Base-by-base conservation (phyloP, 2,888 invertebrate genomes). In the Drosophila sordidapex region DNA sequence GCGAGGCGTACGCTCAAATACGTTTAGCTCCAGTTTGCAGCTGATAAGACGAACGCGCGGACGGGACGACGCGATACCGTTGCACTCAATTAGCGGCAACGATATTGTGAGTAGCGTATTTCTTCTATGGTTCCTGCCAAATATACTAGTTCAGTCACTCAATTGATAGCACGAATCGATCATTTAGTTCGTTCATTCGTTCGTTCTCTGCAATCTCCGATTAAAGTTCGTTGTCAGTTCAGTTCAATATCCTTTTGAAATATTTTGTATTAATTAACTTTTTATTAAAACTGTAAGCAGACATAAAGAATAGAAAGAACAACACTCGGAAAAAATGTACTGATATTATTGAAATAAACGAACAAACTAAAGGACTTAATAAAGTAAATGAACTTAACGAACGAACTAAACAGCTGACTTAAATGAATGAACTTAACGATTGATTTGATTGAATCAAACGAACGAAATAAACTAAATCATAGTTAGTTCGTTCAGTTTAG, bases 21-120 rank as follows among this genome's bases (percentile, higher is more conserved):
- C 91, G 49, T 92, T 91, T 77, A 92, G 92, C 68, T 90, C 93
- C 25, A 92, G 92, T 29, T 76, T 93, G 36, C 93, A 93, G 71
- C 76, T 93, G 33, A 92, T 93, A 94, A 92, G 95, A 93, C 90
- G 94, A 93, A 91, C 94, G 90, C 87, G 94, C 92, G 89, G 94
- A 92, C 72, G 95, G 93, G 93, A 93, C 93, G 93, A 95, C 94
- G 61, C 93, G 93, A 90, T 94, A 93, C 88, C 94, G 93, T 71
- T 93, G 70, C 93, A 93, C 65, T 91, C 92, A 54, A 93, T 93
- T 64, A 95, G 95, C 90, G 95, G 95, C 25, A 95, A 95, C 92
- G 95, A 95, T 91, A 94, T 94, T 93, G 95, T 95, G 89, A 91
- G 27, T 58, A 15, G 0, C 18, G 13, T 25, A 4, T 46, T 15